Base-by-base conservation (phyloP, 2,888 invertebrate genomes). In the Cryptocephalus moraei region DNA sequence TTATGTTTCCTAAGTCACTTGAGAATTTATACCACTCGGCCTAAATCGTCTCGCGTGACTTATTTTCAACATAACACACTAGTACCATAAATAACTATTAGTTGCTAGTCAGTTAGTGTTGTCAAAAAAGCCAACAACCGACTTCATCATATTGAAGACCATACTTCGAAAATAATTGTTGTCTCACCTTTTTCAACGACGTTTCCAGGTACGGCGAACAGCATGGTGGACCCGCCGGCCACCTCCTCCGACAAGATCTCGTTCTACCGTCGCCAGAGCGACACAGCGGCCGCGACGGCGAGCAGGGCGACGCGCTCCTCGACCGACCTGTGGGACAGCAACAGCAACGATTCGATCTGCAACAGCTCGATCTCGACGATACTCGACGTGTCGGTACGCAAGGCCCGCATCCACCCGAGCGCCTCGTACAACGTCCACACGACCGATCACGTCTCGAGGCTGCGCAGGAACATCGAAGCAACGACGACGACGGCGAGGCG, bases 361-460 rank as follows among this genome's bases (percentile, higher is more conserved):
- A 74, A 74, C 49, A 75, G 73, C 54, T 72, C 73, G 32, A 59
- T 73, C n/a, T 74, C 75, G 0, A 63, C 75, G 8, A 73, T 67
- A 9, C 52, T 64, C 50, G 65, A 67, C 44, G 56, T 53, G n/a
- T 51, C 60, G 2, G 50, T 49, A n/a, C 49, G 49, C n/a, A 52
- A 50, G 31, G 48, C 56, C 31, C 45, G 45, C 14, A 32, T 46
- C 10, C 34, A 47, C 43, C 44, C 56, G 39, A 43, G 49, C 39
- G 41, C 43, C 13, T 38, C 46, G 47, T 14, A 22, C 12, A 36
- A 13, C 32, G 43, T 49, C 43, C n/a, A 54, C 46, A 41, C 47
- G 39, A 39, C 52, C 12, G 44, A 41, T 6, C 49, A 49, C 39
- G 43, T 47, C 11, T 43, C 50, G 4, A 50, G 49, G 42, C 39